These are phyloP conservation scores for Tauraco hartlaubi DNA, from an alignment of 2,797 vertebrate genomes.

Conservation along the genomic window DNA sequence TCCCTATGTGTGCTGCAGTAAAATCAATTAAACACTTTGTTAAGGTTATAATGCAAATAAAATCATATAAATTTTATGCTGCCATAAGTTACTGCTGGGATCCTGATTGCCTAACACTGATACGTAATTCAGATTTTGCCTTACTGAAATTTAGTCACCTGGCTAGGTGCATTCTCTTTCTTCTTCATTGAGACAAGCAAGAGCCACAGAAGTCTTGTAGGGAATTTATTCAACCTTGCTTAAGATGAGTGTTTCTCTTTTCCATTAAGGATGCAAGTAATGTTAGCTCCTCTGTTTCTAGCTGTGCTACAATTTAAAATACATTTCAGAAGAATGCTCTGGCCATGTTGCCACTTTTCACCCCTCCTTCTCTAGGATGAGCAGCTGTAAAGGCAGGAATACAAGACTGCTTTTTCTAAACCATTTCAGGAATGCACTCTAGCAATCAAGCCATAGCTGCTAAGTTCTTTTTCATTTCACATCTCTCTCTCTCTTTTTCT, in stretches of 20 bases:
- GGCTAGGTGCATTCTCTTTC: background rate
- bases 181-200: background rate
- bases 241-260: background rate
- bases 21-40: background rate
- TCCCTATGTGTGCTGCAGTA: background rate
- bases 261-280: background rate
- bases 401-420: background rate
- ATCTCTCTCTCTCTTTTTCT: background rate
- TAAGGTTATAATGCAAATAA: background rate
- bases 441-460: background rate
- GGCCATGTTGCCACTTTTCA: background rate
- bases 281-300: background rate
- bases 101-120: background rate
- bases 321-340: background rate
- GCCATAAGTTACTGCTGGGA: background rate
- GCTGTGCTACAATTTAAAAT: background rate
- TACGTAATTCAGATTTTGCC: background rate
- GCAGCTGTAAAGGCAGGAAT: background rate
- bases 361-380: background rate
- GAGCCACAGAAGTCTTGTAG: rapidly evolving
- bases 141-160: background rate
- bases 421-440: background rate
- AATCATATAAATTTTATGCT: background rate
- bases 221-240: background rate
- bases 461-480: background rate